These are phyloP conservation scores for Recurvirostra avosetta DNA, from an alignment of 2,113 vertebrate genomes.

Conservation along the genomic window DNA sequence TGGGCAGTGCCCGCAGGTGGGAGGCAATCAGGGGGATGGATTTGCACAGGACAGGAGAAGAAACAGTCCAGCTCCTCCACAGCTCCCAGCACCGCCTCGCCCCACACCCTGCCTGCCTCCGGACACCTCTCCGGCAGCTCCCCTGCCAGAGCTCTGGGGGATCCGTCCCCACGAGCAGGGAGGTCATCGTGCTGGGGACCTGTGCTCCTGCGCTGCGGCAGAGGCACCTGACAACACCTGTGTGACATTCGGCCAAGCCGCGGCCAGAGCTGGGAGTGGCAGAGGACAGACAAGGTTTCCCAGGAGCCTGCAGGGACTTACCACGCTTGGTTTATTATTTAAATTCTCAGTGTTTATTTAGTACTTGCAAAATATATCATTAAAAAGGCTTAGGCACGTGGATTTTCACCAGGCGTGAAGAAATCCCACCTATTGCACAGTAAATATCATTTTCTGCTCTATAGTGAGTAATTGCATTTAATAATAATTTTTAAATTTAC, in stretches of 20 bases:
- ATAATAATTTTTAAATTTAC: not conserved
- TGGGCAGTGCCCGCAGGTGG: not conserved
- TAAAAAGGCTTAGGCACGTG: slow-evolving; percentile 16
- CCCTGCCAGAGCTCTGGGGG: not conserved
- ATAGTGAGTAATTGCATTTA: not conserved
- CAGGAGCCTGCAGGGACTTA: not conserved
- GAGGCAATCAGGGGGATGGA: not conserved
- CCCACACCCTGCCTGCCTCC: not conserved
- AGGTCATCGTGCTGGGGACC: fast-evolving
- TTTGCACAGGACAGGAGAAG: not conserved
- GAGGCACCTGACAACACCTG: fast-evolving
- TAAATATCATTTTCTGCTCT: not conserved
- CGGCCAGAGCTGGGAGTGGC: not conserved
- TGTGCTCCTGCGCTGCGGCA: not conserved
- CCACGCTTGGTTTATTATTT: not conserved
- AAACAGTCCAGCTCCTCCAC: not conserved
- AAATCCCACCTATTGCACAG: slow-evolving; percentile 17
- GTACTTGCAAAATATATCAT: slow-evolving; percentile 24
- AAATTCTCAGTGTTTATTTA: slow-evolving; percentile 36
- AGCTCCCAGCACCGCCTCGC: not conserved
- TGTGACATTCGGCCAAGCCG: not conserved
- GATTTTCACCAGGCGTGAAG: not conserved
- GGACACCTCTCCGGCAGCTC: too few relatives aligned
- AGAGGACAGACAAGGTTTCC: not conserved
- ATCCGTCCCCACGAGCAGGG: fast-evolving